Percentiles rank a stretch among this genome's conserved stretches.
Evolutionary conservation across 2,888 invertebrate genomes (phyloP).

Genomic region (Pristionchus arcanus): DNA sequence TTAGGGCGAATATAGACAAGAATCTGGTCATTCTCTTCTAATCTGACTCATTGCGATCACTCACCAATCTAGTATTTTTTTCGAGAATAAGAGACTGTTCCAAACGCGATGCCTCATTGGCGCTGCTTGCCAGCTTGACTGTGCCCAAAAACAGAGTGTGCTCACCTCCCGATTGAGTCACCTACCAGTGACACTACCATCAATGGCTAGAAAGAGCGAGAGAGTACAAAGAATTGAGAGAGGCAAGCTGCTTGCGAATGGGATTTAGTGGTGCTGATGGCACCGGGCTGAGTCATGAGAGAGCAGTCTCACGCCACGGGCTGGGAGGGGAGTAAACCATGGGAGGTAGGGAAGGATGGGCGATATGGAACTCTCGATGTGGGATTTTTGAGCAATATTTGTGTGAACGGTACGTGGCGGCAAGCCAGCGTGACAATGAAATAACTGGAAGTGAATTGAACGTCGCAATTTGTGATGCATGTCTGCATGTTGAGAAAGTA

Average conservation of each 20-base stretch:
- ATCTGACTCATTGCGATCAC: neutral
- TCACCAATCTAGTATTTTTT: neutral
- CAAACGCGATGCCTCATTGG: neutral
- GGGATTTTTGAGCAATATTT: too few relatives aligned
- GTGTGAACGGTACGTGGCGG: too few relatives aligned
- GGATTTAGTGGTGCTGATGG: conserved; percentile 45
- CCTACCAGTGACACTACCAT: neutral
- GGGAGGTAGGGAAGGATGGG: neutral
- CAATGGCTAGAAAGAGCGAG: neutral
- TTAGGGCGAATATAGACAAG: too few relatives aligned
- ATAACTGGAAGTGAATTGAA: too few relatives aligned
- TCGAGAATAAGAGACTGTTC: too few relatives aligned
- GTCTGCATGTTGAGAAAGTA: too few relatives aligned
- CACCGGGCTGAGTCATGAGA: conserved; percentile 29
- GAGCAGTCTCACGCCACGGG: neutral
- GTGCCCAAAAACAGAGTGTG: conserved; percentile 17
- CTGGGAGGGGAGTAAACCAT: neutral
- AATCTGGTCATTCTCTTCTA: neutral
- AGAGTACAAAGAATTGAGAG: neutral
- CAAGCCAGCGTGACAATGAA: too few relatives aligned
- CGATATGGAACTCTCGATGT: too few relatives aligned
- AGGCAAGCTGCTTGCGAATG: conserved; percentile 17
- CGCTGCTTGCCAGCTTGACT: neutral
- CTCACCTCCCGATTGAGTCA: neutral
- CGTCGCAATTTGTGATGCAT: too few relatives aligned